These are phyloP conservation scores for Phytoseiulus persimilis DNA, from an alignment of 2,888 invertebrate species.

Conservation along the genomic window DNA sequence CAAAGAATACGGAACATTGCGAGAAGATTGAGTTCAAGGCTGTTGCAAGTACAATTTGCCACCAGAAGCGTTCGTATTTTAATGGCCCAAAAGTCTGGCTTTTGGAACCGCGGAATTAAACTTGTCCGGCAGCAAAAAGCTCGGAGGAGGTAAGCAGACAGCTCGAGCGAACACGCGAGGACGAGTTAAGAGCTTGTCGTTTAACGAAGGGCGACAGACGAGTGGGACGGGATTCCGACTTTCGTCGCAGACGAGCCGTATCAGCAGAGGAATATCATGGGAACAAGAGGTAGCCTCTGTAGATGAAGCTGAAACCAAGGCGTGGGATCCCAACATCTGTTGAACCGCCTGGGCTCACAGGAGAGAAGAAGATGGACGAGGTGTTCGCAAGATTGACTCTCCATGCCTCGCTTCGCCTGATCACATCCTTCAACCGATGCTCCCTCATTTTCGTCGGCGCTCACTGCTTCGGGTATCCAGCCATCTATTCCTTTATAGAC, in stretches of 20 bases:
- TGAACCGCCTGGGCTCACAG: not conserved
- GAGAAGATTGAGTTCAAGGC: not conserved
- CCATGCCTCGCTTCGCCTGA: not conserved
- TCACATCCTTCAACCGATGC: not conserved
- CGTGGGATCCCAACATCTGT: not conserved
- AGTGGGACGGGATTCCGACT: not conserved
- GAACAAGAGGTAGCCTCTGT: not conserved
- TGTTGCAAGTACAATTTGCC: not conserved
- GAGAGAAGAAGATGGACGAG: not conserved
- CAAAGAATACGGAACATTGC: not conserved
- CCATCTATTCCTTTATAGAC: not conserved
- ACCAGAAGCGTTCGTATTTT: not conserved
- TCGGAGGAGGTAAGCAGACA: not conserved
- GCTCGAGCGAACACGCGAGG: not conserved
- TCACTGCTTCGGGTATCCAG: not conserved
- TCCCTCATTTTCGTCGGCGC: not conserved
- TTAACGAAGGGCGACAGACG: not conserved
- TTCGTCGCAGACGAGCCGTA: not conserved
- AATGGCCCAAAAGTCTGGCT: not conserved
- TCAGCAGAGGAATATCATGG: not conserved
- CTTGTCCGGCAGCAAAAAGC: not conserved
- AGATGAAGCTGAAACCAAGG: not conserved
- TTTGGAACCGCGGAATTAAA: not conserved
- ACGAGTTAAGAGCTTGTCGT: not conserved
- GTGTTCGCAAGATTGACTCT: conserved; percentile 5